Base-by-base conservation (phyloP, 1,140 invertebrate species). In the Harpegnathos saltator region DNA sequence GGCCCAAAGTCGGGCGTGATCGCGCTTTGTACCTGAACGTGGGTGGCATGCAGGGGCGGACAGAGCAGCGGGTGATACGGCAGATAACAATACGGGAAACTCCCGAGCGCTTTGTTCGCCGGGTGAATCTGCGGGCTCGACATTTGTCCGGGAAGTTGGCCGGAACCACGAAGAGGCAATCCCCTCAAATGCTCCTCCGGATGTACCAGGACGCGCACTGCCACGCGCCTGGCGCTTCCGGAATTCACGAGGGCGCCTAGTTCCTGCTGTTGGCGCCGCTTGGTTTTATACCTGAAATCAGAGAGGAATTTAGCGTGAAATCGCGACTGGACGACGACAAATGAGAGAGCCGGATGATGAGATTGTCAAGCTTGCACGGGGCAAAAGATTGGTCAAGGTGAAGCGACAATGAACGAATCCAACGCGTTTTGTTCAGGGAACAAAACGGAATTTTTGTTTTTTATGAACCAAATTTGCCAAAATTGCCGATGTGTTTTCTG, bases 41-140 rank as follows among this genome's bases (percentile, higher is more conserved):
- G 93, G n/a, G 92, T 73, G 33, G 92, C 89, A 84, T 93, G 91
- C 54, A 93, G 66, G 50, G 92, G 91, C 26, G 93, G 92, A 85
- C 94, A 94, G 0, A 94, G 90, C 19, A 94, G 82, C n/a, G 94
- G 94, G 66, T 94, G 93, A 89, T 94, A 94, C 50, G 94, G 94
- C 38, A 94, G 85, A 72, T 93, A 94, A 83, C 94, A 94, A 82
- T 94, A 94, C 14, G 94, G 94, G 81, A 94, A 94, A 38, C 92
- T 91, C 56, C 89, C 90, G 24, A 93, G 87, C n/a, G 92, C 89
- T 90, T 94, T 94, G 84, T 90, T 93, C 50, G 91, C 87, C 38
- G 91, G 92, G 84, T 94, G 92, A 84, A 93, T 90, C 81, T 94
- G 93, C 58, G 92, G 85, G 61, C 88, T 89, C 11, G 89, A 86